phyloP scores from a whole-genome alignment of 2,113 vertebrate species.

The Bothrops jararaca region DNA sequence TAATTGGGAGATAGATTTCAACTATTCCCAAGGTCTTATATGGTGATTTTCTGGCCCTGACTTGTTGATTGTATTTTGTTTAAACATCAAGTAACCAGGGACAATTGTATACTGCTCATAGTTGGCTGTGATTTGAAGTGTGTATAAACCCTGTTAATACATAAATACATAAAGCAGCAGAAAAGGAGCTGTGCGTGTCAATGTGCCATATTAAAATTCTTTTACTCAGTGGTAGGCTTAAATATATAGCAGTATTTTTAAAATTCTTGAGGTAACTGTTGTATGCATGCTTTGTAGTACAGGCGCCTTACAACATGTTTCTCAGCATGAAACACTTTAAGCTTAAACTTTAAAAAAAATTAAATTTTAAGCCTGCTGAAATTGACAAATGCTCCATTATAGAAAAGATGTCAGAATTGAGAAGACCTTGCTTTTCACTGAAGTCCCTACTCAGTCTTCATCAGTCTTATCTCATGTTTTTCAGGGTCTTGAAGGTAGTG shows the following conservation, averaged over 20 bases:
- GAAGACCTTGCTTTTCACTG: neutral
- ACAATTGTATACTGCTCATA: neutral
- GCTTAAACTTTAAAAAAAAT: neutral
- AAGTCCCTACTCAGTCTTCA: neutral
- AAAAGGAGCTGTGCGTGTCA: neutral
- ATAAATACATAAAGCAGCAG: neutral
- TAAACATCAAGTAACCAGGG: neutral
- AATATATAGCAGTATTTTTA: neutral
- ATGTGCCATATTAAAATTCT: neutral
- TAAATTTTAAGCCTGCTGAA: neutral
- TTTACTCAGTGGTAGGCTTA: neutral
- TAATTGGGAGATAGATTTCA: neutral
- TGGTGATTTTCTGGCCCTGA: neutral
- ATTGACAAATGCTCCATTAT: neutral
- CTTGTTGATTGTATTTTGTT: neutral
- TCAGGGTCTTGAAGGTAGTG: neutral
- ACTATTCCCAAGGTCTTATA: neutral
- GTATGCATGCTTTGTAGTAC: neutral
- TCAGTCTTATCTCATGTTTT: neutral
- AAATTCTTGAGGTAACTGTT: neutral
- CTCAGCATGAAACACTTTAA: neutral
- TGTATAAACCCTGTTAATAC: neutral
- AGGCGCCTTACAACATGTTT: neutral
- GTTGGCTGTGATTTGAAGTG: neutral
- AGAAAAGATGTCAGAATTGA: neutral